Conservation (phyloP, 2,797 vertebrate genomes). For the Melanotaenia boesemani region DNA sequence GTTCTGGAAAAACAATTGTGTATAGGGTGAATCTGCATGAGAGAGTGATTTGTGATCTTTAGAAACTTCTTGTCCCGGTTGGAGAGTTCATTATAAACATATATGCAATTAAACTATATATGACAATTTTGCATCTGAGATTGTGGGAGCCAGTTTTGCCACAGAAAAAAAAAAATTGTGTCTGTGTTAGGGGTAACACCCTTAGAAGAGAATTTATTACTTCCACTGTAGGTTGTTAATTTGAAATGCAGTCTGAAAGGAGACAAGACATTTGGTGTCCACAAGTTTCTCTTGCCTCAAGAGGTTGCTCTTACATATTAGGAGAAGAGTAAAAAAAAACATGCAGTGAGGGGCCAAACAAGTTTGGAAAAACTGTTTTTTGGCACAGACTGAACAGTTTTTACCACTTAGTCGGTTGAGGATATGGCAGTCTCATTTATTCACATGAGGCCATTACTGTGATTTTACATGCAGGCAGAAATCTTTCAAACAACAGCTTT, state of each 20-base stretch:
- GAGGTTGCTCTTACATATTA: conserved; percentile 32
- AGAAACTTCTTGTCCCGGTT: neutral
- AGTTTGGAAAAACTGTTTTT: conserved; percentile 39
- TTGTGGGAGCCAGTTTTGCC: conserved; percentile 11
- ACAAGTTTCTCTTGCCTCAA: conserved; percentile 29
- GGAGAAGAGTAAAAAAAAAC: conserved; percentile 30
- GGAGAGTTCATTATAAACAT: conserved; percentile 1
- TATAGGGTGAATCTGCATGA: conserved; percentile 5
- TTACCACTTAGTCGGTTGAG: conserved; percentile 10
- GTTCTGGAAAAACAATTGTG: neutral
- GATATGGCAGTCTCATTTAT: conserved; percentile 17
- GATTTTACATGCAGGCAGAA: conserved; percentile 4
- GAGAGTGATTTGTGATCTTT: neutral
- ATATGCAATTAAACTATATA: conserved; percentile 2
- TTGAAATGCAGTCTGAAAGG: conserved; percentile 22
- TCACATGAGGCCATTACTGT: neutral
- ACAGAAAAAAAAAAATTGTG: conserved; percentile 4
- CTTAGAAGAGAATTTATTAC: conserved; percentile 33
- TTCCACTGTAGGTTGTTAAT: neutral
- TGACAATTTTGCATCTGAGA: conserved; percentile 18
- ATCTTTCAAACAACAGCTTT: conserved; percentile 10
- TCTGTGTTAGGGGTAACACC: conserved; percentile 31
- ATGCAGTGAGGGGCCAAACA: conserved; percentile 33
- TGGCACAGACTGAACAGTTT: conserved; percentile 22
- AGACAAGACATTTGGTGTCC: conserved; percentile 38